These are phyloP conservation scores for Vulpes ferrilata DNA, from an alignment of 2,113 vertebrate genomes.

Conservation along the genomic window DNA sequence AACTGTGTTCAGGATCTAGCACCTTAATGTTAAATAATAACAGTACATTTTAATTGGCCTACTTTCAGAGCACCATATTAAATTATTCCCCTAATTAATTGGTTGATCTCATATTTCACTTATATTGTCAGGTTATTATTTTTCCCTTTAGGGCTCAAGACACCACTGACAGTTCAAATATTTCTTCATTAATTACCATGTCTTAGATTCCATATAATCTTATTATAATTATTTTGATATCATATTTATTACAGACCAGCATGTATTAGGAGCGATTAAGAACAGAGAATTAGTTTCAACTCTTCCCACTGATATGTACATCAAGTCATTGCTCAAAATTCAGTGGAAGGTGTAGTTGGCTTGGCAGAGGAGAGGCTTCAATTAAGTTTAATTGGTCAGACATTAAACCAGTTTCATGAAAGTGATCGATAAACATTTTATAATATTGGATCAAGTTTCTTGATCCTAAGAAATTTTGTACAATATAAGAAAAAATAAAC, in stretches of 20 bases:
- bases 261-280: constrained; percentile 2
- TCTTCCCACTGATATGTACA: not conserved
- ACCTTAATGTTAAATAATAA: constrained; percentile 81
- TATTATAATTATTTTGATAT: constrained; percentile 82
- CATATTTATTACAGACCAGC: constrained; percentile 68
- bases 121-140: constrained; percentile 84
- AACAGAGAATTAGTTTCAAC: constrained; percentile 19
- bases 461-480: not conserved
- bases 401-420: constrained; percentile 71
- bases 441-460: constrained; percentile 69
- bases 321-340: not conserved
- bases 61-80: constrained; percentile 79
- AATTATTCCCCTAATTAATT: constrained; percentile 85
- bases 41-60: constrained; percentile 83
- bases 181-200: constrained; percentile 81
- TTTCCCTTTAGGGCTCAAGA: constrained; percentile 81
- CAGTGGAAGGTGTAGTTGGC: constrained; percentile 23
- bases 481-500: not conserved
- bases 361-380: constrained; percentile 54
- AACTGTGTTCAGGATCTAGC: constrained; percentile 71
- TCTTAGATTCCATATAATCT: constrained; percentile 75
- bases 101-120: constrained; percentile 84
- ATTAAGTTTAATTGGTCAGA: constrained; percentile 74
- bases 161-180: constrained; percentile 80
- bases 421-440: constrained; percentile 76